Conservation (phyloP, 2,888 invertebrate species). For the Dastarcus helophoroides region DNA sequence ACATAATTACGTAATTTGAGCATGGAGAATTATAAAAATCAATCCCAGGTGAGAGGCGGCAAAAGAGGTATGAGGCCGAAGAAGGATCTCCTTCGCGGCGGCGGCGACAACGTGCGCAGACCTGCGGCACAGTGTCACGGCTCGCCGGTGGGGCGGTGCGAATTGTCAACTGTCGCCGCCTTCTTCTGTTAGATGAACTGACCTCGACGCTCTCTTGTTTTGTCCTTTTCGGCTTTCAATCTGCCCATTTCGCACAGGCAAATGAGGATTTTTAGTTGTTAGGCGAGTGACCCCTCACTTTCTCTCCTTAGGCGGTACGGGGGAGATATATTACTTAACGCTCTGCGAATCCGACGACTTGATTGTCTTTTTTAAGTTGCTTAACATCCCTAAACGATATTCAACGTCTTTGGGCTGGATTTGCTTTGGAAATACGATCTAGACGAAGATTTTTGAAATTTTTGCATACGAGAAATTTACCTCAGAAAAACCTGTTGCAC, state of each 20-base stretch:
- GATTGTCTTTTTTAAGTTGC: too few relatives aligned
- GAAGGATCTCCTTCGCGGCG: background rate
- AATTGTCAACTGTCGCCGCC: constrained; percentile 11
- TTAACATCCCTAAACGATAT: too few relatives aligned
- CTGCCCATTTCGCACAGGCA: constrained; percentile 1
- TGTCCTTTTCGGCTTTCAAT: background rate
- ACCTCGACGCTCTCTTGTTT: background rate
- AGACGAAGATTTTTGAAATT: too few relatives aligned
- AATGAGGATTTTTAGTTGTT: background rate
- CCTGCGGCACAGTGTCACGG: background rate
- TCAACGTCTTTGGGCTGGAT: too few relatives aligned
- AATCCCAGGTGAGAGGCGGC: constrained; percentile 17
- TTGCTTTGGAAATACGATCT: too few relatives aligned
- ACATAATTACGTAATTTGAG: constrained; percentile 19
- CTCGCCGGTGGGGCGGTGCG: constrained; percentile 8
- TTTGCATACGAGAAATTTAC: too few relatives aligned
- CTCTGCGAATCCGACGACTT: too few relatives aligned
- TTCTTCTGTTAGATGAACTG: constrained; percentile 8
- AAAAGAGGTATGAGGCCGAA: background rate
- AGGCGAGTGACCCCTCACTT: background rate
- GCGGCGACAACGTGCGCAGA: background rate
- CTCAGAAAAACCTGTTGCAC: too few relatives aligned
- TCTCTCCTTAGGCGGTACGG: too few relatives aligned
- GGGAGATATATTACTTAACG: too few relatives aligned
- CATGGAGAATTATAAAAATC: constrained; percentile 18